These are phyloP conservation scores for Nomada ferruginata DNA, from an alignment of 2,888 invertebrate species.

Conservation along the genomic window DNA sequence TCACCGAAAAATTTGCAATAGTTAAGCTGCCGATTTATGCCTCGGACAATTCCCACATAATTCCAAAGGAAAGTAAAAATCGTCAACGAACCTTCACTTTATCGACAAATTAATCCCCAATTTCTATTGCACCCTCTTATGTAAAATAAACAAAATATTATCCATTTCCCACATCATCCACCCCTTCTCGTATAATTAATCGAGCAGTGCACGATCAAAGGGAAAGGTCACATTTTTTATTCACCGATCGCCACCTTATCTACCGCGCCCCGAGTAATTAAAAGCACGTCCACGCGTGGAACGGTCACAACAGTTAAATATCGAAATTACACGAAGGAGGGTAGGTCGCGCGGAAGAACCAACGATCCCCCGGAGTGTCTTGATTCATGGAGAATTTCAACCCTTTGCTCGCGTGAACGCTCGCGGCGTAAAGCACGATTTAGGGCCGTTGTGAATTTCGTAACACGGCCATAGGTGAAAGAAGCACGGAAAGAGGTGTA, in stretches of 20 bases:
- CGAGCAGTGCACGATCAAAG: background rate
- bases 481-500: slow-evolving; percentile 28
- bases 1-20: no score
- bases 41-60: no score
- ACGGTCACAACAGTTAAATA: slow-evolving; percentile 54
- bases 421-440: slow-evolving; percentile 67
- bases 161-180: background rate
- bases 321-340: slow-evolving; percentile 60
- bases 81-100: no score
- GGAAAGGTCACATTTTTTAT: background rate
- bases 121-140: no score
- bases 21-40: no score
- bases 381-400: slow-evolving; percentile 69
- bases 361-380: slow-evolving; percentile 71
- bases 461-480: slow-evolving; percentile 13
- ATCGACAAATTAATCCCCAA: no score
- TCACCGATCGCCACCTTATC: background rate
- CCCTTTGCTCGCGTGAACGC: slow-evolving; percentile 73
- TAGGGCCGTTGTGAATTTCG: slow-evolving; percentile 63
- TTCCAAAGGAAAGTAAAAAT: no score
- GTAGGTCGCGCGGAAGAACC: slow-evolving; percentile 58
- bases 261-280: slow-evolving; percentile 36
- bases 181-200: background rate
- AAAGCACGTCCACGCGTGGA: slow-evolving; percentile 23
- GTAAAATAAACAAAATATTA: no score